Evolutionary conservation across 2,888 invertebrate species (phyloP).

Genomic region (Cistogaster globosa): DNA sequence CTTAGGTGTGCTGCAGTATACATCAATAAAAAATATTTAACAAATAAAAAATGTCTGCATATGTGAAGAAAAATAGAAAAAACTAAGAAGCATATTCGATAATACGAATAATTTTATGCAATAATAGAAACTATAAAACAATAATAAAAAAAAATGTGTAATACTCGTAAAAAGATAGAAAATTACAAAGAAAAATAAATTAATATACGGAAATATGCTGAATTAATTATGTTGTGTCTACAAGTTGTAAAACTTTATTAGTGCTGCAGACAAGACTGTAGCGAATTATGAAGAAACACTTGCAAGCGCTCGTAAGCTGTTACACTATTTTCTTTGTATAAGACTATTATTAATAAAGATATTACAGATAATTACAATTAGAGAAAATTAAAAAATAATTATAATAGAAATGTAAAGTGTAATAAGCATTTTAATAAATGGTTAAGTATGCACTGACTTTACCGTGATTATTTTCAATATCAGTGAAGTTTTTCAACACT

Average conservation of each 20-base stretch:
- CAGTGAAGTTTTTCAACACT: too few species aligned
- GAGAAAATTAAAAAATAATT: too few species aligned
- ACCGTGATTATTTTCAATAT: too few species aligned
- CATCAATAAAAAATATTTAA: neutral
- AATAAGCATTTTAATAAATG: too few species aligned
- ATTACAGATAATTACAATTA: neutral
- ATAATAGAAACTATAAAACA: constrained; percentile 51
- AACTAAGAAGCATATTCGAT: constrained; percentile 14
- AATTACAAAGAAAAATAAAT: constrained; percentile 48
- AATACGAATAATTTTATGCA: constrained; percentile 58
- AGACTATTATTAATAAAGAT: constrained; percentile 1
- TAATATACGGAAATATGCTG: constrained; percentile 34
- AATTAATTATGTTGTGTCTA: constrained; percentile 48
- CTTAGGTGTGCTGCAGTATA: too few species aligned
- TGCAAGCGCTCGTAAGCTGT: neutral
- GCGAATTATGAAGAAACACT: neutral
- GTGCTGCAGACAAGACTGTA: constrained; percentile 5
- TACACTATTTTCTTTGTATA: neutral
- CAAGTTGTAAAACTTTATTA: constrained; percentile 36
- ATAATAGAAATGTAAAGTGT: too few species aligned
- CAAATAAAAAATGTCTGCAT: constrained; percentile 48
- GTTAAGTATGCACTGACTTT: too few species aligned
- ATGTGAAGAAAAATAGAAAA: constrained; percentile 23
- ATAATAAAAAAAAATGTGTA: constrained; percentile 47
- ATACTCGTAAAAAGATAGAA: constrained; percentile 42